Base-by-base conservation (phyloP, 2,888 invertebrate species). In the Azorinus chamasolen region DNA sequence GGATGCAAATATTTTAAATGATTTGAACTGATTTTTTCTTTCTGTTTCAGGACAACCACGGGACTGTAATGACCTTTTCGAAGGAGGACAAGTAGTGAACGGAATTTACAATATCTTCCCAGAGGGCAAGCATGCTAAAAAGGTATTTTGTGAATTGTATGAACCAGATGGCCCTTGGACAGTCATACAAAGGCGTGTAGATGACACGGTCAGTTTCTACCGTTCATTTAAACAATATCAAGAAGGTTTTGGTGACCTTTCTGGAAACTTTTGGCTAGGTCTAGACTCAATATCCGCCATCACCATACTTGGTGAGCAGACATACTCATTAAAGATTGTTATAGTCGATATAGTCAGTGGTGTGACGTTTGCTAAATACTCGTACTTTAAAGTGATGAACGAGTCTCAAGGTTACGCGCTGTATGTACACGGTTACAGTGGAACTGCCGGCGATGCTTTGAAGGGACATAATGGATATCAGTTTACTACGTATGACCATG, bases 111-210 rank as follows among this genome's bases (percentile, higher is more conserved):
- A n/a, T n/a, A n/a, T n/a, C n/a, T n/a, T n/a, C n/a, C n/a, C n/a
- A n/a, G n/a, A n/a, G n/a, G n/a, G n/a, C n/a, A n/a, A n/a, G n/a
- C n/a, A n/a, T n/a, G n/a, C n/a, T n/a, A n/a, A n/a, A n/a, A n/a
- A n/a, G n/a, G n/a, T n/a, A n/a, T n/a, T n/a, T n/a, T 75, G 75
- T 58, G 75, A 69, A 22, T 69, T 75, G 75, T 41, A 41, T 25
- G 59, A 58, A 10, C 45, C 22, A 1, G 18, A 20, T 14, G 75
- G 75, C 8, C 63, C 63, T 20, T 75, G 75, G 75, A 75, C 64
- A 18, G 68, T 75, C 4, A 39, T 75, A n/a, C 69, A 75, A 53
- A 46, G 75, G 18, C 37, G 75, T 43, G 46, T 69, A 8, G 25
- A 45, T 16, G 53, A 59, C 37, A 58, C 45, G 2, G 20, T 1